Percentiles rank a stretch among this genome's conserved stretches.
Evolutionary conservation across 92 coral and sea anemone species (phyloP).

Genomic region (Epizoanthus ramosus): DNA sequence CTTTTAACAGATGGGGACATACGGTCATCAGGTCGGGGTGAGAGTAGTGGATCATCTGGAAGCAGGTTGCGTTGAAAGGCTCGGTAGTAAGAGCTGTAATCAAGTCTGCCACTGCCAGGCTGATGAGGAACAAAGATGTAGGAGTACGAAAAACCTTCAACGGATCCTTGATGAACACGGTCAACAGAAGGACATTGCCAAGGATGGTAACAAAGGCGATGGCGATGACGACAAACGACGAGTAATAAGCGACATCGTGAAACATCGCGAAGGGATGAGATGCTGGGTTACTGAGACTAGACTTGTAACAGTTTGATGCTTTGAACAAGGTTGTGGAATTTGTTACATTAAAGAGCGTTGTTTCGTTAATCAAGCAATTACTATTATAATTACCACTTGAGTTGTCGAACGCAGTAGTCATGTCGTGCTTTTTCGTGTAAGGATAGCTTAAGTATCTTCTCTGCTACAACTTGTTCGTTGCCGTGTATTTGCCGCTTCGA

Average conservation of each 20-base stretch:
- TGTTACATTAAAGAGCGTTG: neutral
- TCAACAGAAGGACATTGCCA: conserved; percentile 31
- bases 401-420: neutral
- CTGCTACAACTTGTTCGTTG: neutral
- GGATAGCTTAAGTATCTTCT: neutral
- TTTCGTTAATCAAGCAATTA: neutral
- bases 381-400: neutral
- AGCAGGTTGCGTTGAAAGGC: conserved; percentile 33
- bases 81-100: conserved; percentile 9
- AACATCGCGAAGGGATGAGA: conserved; percentile 10
- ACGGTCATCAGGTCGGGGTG: neutral
- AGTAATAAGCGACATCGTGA: conserved; percentile 24
- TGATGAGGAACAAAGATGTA: conserved; percentile 33
- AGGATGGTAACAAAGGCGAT: conserved; percentile 24
- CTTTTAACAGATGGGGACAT: neutral
- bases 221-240: conserved; percentile 37
- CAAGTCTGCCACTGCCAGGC: conserved; percentile 17
- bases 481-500: too few species aligned
- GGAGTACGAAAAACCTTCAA: conserved; percentile 26
- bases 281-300: neutral
- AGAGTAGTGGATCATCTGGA: conserved; percentile 10
- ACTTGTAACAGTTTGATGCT: neutral
- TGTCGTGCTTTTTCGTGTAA: neutral
- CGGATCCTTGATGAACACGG: conserved; percentile 40
- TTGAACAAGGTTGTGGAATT: neutral